Conservation (phyloP, 2,113 vertebrate species). For the Mormyrus iriodes region DNA sequence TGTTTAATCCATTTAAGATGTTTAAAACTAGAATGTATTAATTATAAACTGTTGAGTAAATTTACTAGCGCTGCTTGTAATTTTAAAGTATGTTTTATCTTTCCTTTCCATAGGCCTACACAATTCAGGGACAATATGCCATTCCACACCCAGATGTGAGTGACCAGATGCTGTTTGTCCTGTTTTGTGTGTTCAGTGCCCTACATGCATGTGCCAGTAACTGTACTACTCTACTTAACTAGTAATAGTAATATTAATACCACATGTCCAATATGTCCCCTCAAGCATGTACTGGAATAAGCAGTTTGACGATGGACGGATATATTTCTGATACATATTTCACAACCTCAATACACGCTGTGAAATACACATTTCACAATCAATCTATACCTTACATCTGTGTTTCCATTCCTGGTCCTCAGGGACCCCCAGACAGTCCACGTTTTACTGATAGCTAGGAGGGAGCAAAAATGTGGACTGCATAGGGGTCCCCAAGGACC, state of each 20-base stretch:
- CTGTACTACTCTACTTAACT: slow-evolving; percentile 70
- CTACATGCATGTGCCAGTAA: slow-evolving; percentile 58
- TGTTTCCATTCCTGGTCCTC: neutral
- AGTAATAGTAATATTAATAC: slow-evolving; percentile 79
- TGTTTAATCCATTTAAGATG: neutral
- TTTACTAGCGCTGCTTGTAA: neutral
- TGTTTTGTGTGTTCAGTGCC: slow-evolving; percentile 40
- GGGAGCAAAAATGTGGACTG: neutral
- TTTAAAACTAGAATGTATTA: neutral
- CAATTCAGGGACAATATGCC: slow-evolving; percentile 97
- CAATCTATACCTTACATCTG: neutral
- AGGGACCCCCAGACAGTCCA: neutral
- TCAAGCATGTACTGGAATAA: neutral
- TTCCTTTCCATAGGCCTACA: slow-evolving; percentile 76
- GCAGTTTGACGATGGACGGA: neutral
- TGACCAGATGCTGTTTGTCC: slow-evolving; percentile 49
- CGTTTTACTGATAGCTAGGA: neutral
- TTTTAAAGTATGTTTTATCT: slow-evolving; percentile 28
- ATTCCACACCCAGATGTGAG: slow-evolving; percentile 97
- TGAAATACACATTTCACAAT: slow-evolving; percentile 37
- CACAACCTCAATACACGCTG: slow-evolving; percentile 38
- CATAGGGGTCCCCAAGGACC: neutral
- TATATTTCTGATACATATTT: slow-evolving; percentile 34
- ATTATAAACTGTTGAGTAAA: neutral
- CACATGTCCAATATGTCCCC: slow-evolving; percentile 37